phyloP scores from a whole-genome alignment of 2,113 vertebrate genomes.

The Lophotis ruficrista region DNA sequence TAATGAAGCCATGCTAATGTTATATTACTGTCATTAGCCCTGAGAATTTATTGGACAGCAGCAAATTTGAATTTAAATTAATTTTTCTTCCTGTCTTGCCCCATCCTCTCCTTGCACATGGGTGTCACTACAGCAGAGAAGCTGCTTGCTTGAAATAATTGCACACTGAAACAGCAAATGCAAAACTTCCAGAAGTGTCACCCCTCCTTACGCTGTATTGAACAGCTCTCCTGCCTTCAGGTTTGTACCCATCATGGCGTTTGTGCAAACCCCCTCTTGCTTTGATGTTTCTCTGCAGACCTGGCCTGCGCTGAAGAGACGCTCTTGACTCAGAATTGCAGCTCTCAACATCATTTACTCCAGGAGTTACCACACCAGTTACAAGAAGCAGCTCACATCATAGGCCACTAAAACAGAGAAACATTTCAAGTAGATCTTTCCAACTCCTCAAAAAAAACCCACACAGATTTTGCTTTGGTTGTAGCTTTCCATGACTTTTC shows the following conservation, averaged over 20 bases:
- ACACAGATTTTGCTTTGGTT: background rate
- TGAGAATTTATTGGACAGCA: background rate
- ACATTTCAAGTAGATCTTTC: background rate
- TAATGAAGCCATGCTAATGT: background rate
- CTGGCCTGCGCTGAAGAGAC: background rate
- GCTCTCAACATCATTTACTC: background rate
- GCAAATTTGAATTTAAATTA: background rate
- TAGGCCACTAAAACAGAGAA: background rate
- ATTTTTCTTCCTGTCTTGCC: background rate
- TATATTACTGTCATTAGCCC: background rate
- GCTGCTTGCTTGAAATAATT: background rate
- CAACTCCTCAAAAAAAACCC: background rate
- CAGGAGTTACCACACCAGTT: background rate
- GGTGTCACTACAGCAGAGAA: background rate
- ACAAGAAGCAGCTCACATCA: background rate
- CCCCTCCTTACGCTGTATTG: accelerated
- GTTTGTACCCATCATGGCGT: background rate
- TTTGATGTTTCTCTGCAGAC: background rate
- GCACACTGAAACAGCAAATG: background rate
- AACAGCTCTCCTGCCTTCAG: background rate
- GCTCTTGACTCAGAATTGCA: background rate
- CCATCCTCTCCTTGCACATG: background rate
- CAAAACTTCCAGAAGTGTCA: background rate
- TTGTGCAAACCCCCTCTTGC: background rate
- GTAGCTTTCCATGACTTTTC: background rate